Percentiles rank a stretch among this genome's conserved stretches.
Conservation (phyloP, 2,888 invertebrate species). For the Hydrotaea cyrtoneurina region DNA sequence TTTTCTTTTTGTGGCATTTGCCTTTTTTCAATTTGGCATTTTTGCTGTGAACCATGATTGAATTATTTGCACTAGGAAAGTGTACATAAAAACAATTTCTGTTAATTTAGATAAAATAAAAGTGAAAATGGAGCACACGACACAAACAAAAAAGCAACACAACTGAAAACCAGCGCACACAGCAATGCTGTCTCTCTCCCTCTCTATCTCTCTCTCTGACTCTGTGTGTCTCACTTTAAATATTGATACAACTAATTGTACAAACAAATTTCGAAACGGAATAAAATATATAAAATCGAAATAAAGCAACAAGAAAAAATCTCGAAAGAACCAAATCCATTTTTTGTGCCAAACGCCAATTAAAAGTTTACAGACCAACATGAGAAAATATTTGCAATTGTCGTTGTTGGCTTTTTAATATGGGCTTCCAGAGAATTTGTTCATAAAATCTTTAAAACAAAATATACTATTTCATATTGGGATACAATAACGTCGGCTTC, state of each 20-base stretch:
- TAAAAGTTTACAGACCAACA: slow-evolving; percentile 25
- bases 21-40: neutral
- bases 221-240: slow-evolving; percentile 1
- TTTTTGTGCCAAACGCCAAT: neutral
- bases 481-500: too few relatives aligned
- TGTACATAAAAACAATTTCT: slow-evolving; percentile 7
- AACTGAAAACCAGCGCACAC: neutral
- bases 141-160: too few relatives aligned
- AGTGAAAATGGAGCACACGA: neutral
- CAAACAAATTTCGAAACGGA: slow-evolving; percentile 10
- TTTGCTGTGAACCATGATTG: neutral
- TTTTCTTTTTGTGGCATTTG: too few relatives aligned
- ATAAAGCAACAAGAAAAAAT: too few relatives aligned
- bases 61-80: slow-evolving; percentile 13
- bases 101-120: slow-evolving; percentile 22
- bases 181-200: too few relatives aligned
- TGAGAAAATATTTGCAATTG: slow-evolving; percentile 17
- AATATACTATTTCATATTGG: too few relatives aligned
- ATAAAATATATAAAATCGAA: neutral
- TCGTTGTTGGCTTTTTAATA: neutral
- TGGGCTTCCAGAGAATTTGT: too few relatives aligned
- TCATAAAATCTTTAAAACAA: too few relatives aligned
- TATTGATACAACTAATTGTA: slow-evolving; percentile 54
- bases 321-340: neutral
- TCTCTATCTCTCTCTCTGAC: too few relatives aligned